Base-by-base conservation (phyloP, 2,797 vertebrate species). In the Antennarius maculatus region DNA sequence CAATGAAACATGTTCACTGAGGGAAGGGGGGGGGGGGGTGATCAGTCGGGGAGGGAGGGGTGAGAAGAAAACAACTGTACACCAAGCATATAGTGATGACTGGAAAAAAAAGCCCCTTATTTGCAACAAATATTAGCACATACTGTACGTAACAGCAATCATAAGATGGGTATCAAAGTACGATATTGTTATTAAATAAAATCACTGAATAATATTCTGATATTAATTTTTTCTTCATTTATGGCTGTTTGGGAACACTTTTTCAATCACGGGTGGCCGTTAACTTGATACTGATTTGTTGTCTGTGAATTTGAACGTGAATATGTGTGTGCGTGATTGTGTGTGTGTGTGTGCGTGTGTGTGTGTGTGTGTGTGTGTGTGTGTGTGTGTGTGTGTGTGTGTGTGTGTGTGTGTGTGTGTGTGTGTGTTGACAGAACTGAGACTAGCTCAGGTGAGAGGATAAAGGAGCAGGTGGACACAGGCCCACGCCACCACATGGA, bases 401-500 rank as follows among this genome's bases (percentile, higher is more conserved):
- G 13, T 53, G 51, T 76, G 49, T 78, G 49, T 61, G 18, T n/a
- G 5, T 5, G 7, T 46, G 13, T 41, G 31, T 68, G 52, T 84
- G 65, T 51, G 64, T 69, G 31, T 85, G 14, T 62, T 27, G 74
- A 73, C 84, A 90, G 86, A 81, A 60, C 70, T 56, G 71, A 86
- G 52, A 75, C 45, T 66, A 77, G 83, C 52, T 87, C 87, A 82
- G 66, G 67, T 70, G 82, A 81, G 64, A 79, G 66, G 76, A 88
- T 87, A 88, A 81, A 82, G 86, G 89, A 92, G 72, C 81, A 89
- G 81, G 81, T 78, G 83, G 90, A 90, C 85, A 89, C 47, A 41
- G 89, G 84, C 37, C 81, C 85, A 82, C 86, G 89, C 73, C 82
- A 91, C 77, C 90, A 89, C 88, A 89, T 65, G 73, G 89, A 93